Evolutionary conservation across 2,113 vertebrate species (phyloP), one percentile per base, ranked within the genome.

Genomic region (Xenopus borealis): DNA sequence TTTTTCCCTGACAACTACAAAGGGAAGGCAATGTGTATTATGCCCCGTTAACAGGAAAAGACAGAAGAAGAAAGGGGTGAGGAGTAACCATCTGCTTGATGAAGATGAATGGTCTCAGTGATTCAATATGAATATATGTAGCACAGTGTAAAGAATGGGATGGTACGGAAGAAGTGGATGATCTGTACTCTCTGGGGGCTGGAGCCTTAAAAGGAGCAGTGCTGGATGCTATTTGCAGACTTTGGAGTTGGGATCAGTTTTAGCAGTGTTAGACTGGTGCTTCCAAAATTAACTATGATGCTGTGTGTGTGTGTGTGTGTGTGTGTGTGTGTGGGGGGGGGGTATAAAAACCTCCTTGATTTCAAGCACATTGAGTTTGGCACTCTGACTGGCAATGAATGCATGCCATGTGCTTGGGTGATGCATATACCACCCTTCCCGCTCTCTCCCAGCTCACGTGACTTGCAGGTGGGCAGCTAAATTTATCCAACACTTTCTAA

Each of bases 381-480:
- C 53, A 30, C 65, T 52, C 64, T 19, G 72, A 55, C 20, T 67
- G 64, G 64, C 16, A 58, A 40, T 12, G 30, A 27, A 40, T 33
- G 53, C 44, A 45, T 47, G 64, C 19, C 40, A 40, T 20, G 33
- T 19, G 62, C 20, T 52, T 46, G 72, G 71, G 62, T 66, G 63
- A 75, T 46, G 52, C 19, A n/a, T 19, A 55, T 16, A 20, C 44
- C 18, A 2, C 4, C 23, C 72, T 66, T 57, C 55, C 66, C 27
- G 58, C 65, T 62, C 44, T 46, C 50, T 62, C 20, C 23, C 33
- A 40, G 27, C 12, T 69, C 73, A 75, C 46, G 58, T 75, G 73
- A 75, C 58, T 17, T 50, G 57, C 73, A 75, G 73, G 73, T 75
- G 73, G 73, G 66, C 59, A 40, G 66, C 73, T 75, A 75, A 55